phyloP scores from a whole-genome alignment of 2,888 invertebrate species.

The Scelioninae gen. 2 region DNA sequence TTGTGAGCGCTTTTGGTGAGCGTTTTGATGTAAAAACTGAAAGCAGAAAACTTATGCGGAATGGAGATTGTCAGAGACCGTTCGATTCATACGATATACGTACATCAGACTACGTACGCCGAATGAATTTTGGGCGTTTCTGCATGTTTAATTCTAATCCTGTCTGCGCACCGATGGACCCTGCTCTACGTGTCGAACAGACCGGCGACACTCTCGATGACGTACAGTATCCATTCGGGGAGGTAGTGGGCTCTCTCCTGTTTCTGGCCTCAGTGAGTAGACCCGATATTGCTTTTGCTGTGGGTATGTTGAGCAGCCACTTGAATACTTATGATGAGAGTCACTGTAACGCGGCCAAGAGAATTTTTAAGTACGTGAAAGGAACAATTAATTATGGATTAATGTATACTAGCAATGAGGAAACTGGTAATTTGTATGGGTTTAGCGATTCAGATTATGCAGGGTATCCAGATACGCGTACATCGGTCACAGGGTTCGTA shows the following conservation, averaged over 20 bases:
- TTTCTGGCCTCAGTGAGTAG: conserved; percentile 44
- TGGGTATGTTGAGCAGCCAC: conserved; percentile 44
- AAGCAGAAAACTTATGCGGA: conserved; percentile 55
- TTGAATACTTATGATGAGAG: conserved; percentile 34
- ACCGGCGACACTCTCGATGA: neutral
- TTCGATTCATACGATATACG: conserved; percentile 20
- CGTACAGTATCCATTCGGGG: conserved; percentile 21
- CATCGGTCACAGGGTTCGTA: conserved; percentile 47
- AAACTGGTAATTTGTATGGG: neutral
- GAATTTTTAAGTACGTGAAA: conserved; percentile 52
- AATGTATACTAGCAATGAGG: conserved; percentile 1
- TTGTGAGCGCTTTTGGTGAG: conserved; percentile 23
- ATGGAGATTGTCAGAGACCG: conserved; percentile 55
- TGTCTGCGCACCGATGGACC: conserved; percentile 49
- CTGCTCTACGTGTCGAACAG: conserved; percentile 25
- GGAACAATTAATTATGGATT: conserved; percentile 44
- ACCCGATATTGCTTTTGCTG: conserved; percentile 58
- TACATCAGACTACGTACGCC: conserved; percentile 57
- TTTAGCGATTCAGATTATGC: conserved; percentile 22
- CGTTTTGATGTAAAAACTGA: conserved; percentile 40
- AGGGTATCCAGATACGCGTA: conserved; percentile 22
- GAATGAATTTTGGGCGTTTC: conserved; percentile 49
- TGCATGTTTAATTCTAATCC: conserved; percentile 51
- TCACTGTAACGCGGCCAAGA: conserved; percentile 57
- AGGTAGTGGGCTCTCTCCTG: conserved; percentile 54